Evolutionary conservation across 2,797 vertebrate genomes (phyloP).

Genomic region (Sebastes kiyomatsui): DNA sequence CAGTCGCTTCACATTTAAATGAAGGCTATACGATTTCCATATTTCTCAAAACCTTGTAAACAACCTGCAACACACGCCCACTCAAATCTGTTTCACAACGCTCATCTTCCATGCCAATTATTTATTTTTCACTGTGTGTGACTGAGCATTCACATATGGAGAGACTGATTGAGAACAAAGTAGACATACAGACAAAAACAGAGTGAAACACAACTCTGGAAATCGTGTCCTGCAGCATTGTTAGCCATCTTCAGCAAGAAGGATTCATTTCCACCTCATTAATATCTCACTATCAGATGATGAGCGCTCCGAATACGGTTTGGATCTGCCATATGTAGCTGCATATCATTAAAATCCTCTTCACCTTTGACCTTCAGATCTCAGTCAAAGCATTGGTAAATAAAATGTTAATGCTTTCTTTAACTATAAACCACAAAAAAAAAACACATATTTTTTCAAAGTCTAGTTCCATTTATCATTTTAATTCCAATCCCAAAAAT

Average conservation of each 20-base stretch:
- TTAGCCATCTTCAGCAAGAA: not conserved
- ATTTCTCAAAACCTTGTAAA: not conserved
- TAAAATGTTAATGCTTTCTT: not conserved
- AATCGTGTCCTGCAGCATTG: not conserved
- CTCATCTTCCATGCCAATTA: not conserved
- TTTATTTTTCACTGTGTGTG: not conserved
- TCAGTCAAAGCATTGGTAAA: not conserved
- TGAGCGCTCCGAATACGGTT: not conserved
- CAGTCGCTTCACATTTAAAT: not conserved
- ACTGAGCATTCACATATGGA: not conserved
- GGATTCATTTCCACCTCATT: not conserved
- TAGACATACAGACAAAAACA: not conserved
- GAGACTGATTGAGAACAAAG: not conserved
- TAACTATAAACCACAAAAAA: not conserved
- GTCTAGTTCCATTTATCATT: not conserved
- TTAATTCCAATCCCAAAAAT: not conserved
- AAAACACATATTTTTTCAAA: rapidly evolving
- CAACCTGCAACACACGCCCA: not conserved
- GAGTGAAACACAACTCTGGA: not conserved
- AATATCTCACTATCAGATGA: not conserved
- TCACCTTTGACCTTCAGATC: conserved; percentile 44
- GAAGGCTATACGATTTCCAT: not conserved
- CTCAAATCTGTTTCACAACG: not conserved
- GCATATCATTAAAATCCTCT: conserved; percentile 12
- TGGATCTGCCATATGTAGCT: conserved; percentile 31